Percentiles rank a stretch among this genome's conserved stretches.
Evolutionary conservation across 2,888 invertebrate genomes (phyloP).

Genomic region (Ferrisia virgata): DNA sequence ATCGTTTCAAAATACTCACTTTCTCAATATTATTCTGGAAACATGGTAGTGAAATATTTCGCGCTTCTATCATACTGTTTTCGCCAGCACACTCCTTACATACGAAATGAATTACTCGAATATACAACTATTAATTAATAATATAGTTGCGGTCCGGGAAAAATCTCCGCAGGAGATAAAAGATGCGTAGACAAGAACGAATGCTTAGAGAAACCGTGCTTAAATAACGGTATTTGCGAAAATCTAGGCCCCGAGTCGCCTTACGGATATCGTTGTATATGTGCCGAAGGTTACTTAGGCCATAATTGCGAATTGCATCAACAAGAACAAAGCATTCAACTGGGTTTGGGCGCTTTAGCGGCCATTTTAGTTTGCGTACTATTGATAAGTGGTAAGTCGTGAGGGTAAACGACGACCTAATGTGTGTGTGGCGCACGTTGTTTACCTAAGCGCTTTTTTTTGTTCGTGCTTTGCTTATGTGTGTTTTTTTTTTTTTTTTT

Average conservation of each 20-base stretch:
- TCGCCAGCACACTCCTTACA: not conserved
- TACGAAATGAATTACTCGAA: not conserved
- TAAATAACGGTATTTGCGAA: conserved; percentile 87
- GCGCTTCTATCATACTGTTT: not conserved
- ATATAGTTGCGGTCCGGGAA: conserved; percentile 87
- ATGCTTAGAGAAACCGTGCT: conserved; percentile 88
- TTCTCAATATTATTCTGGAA: too few species aligned
- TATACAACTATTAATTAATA: not conserved
- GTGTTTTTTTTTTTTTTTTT: not conserved
- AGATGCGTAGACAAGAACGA: conserved; percentile 95
- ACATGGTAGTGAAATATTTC: not conserved
- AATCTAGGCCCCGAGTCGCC: conserved; percentile 85
- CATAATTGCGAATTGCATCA: conserved; percentile 90
- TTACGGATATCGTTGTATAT: conserved; percentile 86
- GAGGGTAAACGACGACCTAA: not conserved
- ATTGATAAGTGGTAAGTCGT: conserved; percentile 89
- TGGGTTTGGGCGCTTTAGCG: conserved; percentile 94
- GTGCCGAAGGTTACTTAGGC: conserved; percentile 89
- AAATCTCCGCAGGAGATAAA: conserved; percentile 85
- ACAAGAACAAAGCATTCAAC: conserved; percentile 89
- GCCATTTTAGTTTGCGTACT: conserved; percentile 96
- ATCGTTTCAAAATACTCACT: too few species aligned
- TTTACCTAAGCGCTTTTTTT: conserved; percentile 35
- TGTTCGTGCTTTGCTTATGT: conserved; percentile 42
- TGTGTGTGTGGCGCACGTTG: not conserved